A percentile compares a stretch with the other conserved stretches of the same genome.
These are phyloP conservation scores for Drosophila niveifrons DNA, from an alignment of 2,888 invertebrate species.

Conservation along the genomic window DNA sequence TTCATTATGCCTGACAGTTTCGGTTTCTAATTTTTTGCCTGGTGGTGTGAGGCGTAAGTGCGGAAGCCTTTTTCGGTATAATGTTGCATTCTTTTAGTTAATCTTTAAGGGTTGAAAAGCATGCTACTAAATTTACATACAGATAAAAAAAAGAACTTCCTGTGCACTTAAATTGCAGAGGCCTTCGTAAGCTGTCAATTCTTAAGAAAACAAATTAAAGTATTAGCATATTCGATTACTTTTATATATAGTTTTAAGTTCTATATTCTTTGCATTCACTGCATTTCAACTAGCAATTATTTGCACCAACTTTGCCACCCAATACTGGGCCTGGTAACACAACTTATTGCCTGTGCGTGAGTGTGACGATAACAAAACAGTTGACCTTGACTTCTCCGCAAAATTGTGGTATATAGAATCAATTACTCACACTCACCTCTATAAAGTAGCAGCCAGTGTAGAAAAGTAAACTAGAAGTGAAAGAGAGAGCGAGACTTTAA, in stretches of 20 bases:
- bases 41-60: conserved; percentile 7
- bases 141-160: conserved; percentile 25
- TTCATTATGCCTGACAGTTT: conserved; percentile 28
- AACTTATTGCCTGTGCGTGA: conserved; percentile 17
- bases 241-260: no score
- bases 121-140: conserved; percentile 40
- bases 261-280: neutral
- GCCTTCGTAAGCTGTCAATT: neutral
- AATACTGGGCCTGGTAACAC: neutral
- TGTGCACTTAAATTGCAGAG: conserved; percentile 28
- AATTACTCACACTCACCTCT: conserved; percentile 55
- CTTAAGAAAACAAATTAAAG: neutral
- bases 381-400: conserved; percentile 53
- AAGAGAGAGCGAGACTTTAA: neutral
- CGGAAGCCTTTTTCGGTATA: conserved; percentile 24
- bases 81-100: conserved; percentile 19
- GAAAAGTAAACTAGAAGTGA: neutral
- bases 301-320: neutral
- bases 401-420: conserved; percentile 43
- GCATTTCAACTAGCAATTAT: neutral
- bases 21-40: neutral
- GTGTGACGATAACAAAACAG: conserved; percentile 35
- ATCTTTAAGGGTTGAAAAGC: conserved; percentile 49
- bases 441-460: conserved; percentile 10
- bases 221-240: no score